A percentile compares a stretch with the other conserved stretches of the same genome.
phyloP scores from a whole-genome alignment of 1,140 invertebrate species.

The Trissolcus basalis region DNA sequence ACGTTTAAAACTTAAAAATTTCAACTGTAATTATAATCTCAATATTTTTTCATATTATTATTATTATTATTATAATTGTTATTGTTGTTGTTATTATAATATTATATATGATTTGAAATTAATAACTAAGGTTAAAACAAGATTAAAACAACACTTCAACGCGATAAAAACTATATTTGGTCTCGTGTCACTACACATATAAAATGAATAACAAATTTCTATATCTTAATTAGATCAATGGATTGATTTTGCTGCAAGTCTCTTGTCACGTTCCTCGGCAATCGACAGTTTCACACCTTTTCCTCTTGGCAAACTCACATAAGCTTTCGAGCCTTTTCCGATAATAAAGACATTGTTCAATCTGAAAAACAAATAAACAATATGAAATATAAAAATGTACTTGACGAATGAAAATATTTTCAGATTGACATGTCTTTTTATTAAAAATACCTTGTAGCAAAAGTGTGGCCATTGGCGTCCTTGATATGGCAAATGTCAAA shows the following conservation, averaged over 20 bases:
- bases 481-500: slow-evolving; percentile 99
- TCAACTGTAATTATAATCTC: too few species aligned
- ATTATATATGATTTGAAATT: too few species aligned
- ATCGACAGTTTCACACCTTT: slow-evolving; percentile 98
- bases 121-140: too few species aligned
- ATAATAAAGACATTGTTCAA: slow-evolving; percentile 99
- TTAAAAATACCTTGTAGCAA: slow-evolving; percentile 91
- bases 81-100: too few species aligned
- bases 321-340: slow-evolving; percentile 97
- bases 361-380: slow-evolving; percentile 76
- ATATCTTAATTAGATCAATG: slow-evolving; percentile 70
- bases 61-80: too few species aligned
- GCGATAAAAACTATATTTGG: too few species aligned
- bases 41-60: too few species aligned
- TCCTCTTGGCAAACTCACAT: slow-evolving; percentile 96
- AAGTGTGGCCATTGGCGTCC: slow-evolving; percentile 96
- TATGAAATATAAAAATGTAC: neutral
- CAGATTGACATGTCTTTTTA: too few species aligned
- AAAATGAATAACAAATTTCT: slow-evolving; percentile 39
- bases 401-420: too few species aligned
- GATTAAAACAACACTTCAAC: too few species aligned
- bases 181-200: slow-evolving; percentile 53
- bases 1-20: too few species aligned
- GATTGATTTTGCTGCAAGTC: slow-evolving; percentile 88
- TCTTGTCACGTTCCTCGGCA: slow-evolving; percentile 98